Evolutionary conservation across 2,797 vertebrate species (phyloP).

Genomic region (Myotis vivesi): DNA sequence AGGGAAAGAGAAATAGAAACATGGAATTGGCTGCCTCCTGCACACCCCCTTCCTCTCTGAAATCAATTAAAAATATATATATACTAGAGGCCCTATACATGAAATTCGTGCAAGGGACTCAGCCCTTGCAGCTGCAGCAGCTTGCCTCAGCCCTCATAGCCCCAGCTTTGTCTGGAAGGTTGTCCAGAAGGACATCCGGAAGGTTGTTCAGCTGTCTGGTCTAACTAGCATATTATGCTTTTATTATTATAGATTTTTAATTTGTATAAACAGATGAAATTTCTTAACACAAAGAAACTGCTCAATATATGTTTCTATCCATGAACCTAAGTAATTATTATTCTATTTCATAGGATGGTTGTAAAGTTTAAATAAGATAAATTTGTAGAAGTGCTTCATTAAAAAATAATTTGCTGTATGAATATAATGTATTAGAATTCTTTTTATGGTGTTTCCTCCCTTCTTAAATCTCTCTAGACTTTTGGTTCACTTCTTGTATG

Average conservation of each 20-base stretch:
- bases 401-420: not conserved
- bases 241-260: not conserved
- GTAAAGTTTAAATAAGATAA: not conserved
- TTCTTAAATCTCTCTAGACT: not conserved
- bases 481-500: not conserved
- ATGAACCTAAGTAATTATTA: constrained; percentile 6
- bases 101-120: too few species aligned
- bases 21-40: too few species aligned
- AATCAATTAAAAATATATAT: too few species aligned
- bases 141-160: too few species aligned
- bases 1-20: too few species aligned
- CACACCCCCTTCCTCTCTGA: too few species aligned
- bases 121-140: too few species aligned
- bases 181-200: too few species aligned
- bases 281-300: not conserved
- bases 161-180: too few species aligned
- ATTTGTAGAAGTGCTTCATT: not conserved
- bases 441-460: not conserved
- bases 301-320: not conserved
- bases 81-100: not conserved
- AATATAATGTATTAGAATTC: not conserved
- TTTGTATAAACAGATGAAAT: not conserved
- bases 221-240: too few species aligned
- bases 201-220: too few species aligned
- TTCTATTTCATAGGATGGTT: not conserved